phyloP scores from a whole-genome alignment of 37 sponge, comb jelly and placozoan genomes.

The Chondrosia reniformis region DNA sequence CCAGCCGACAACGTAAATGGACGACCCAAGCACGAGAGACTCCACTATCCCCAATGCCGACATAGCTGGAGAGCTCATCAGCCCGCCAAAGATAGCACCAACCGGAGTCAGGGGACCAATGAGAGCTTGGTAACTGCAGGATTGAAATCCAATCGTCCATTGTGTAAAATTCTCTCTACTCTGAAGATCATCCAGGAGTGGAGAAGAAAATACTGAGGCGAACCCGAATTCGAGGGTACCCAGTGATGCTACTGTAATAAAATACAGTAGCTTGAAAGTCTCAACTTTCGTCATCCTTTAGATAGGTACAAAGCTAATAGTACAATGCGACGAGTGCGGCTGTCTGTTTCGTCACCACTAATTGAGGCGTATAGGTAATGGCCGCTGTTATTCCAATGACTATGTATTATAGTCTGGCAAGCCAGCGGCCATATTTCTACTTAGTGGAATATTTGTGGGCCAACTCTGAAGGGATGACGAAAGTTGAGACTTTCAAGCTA shows the following conservation, averaged over 20 bases:
- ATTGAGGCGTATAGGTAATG: too few species aligned
- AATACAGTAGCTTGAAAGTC: background rate
- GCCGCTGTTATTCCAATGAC: too few species aligned
- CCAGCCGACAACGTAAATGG: conserved; percentile 51
- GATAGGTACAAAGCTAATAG: too few species aligned
- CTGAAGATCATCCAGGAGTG: background rate
- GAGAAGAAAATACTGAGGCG: background rate
- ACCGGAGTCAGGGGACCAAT: conserved; percentile 30
- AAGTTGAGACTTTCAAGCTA: background rate
- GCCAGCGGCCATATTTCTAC: too few species aligned
- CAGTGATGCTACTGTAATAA: background rate
- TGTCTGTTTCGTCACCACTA: too few species aligned
- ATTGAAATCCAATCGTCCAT: background rate
- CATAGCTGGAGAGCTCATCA: background rate
- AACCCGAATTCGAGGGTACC: background rate
- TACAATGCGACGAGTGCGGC: too few species aligned
- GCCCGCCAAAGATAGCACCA: conserved; percentile 62
- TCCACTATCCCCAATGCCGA: conserved; percentile 33
- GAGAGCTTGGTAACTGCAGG: conserved; percentile 1
- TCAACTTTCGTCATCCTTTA: too few species aligned
- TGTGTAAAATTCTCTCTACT: background rate
- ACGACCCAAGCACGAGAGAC: conserved; percentile 37
- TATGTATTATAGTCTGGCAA: too few species aligned
- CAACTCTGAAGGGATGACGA: too few species aligned
- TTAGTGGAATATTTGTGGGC: too few species aligned